Base-by-base conservation (phyloP, 64 coral and sea anemone species). In the Acropora tenuis region DNA sequence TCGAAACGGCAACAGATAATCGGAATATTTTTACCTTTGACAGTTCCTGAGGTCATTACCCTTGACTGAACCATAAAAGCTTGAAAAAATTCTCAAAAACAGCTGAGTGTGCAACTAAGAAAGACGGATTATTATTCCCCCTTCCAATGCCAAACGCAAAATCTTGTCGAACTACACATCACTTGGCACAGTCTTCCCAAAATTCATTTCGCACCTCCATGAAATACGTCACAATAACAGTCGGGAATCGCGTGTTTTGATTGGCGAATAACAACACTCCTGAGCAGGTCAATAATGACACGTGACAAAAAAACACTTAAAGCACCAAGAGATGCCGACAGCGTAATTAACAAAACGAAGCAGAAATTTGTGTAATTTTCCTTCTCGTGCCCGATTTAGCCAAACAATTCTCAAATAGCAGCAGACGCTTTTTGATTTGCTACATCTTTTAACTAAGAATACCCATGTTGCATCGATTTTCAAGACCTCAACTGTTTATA, bases 1-100 rank as follows among this genome's bases (percentile, higher is more conserved):
- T 76, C 49, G 41, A 87, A 12, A 86, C 83, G 84, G 57, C 69
- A 65, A 41, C 0, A 41, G 20, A 50, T 69, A 87, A 71, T 10
- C 52, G 13, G 7, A 18, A 80, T 50, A 41, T 80, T 87, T 87
- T 87, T 93, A 93, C 91, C 91, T 87, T 93, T 93, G 47, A 86
- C 50, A 40, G 75, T 86, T 53, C 84, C 91, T 67, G 91, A 87
- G 76, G 91, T 93, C 91, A 93, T 93, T 76, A 65, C 60, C 82
- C 46, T 78, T 86, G 73, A 52, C 43, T 67, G 73, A 43, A 87
- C 58, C 74, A 69, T 57, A 87, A 50, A 93, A 93, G 55, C 41
- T 55, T 19, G 13, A 73, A 6, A 60, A 93, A 80, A 87, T 69
- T 76, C 61, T 87, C 1, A 78, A 80, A 93, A 76, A 53, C 83